These are phyloP conservation scores for Pipra filicauda DNA, from an alignment of 2,113 vertebrate genomes.

Conservation along the genomic window DNA sequence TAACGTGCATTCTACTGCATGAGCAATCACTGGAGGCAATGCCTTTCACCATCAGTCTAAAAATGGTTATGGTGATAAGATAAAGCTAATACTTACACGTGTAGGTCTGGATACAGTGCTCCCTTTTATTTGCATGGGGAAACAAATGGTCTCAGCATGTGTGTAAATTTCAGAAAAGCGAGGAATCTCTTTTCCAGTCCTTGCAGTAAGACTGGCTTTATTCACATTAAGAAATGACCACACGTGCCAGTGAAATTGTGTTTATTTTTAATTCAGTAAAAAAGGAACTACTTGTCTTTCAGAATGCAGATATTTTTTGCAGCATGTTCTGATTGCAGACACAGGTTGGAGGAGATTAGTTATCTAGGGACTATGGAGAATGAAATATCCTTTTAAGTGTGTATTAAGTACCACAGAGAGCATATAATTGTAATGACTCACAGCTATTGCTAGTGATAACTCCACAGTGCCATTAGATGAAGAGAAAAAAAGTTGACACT, in stretches of 20 bases:
- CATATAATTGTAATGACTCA: background rate
- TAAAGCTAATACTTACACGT: constrained; percentile 1
- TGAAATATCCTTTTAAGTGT: background rate
- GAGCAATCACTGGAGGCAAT: constrained; percentile 7
- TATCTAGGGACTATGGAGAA: background rate
- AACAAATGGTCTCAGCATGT: background rate
- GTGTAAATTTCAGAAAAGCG: background rate
- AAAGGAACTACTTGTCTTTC: background rate
- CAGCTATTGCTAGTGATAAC: background rate
- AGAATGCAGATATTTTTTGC: background rate
- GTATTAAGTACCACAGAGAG: background rate
- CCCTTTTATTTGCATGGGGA: background rate
- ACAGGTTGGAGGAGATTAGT: background rate
- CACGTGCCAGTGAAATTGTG: background rate
- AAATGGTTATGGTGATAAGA: constrained; percentile 27
- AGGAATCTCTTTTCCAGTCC: background rate
- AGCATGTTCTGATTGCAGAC: background rate
- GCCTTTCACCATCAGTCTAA: constrained; percentile 8
- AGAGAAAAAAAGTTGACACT: background rate
- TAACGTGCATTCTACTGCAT: constrained; percentile 18
- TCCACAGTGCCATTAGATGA: background rate
- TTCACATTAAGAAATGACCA: background rate
- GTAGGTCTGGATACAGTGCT: background rate
- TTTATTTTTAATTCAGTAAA: background rate
- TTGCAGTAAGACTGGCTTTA: background rate